Evolutionary conservation across 2,888 invertebrate species (phyloP).

Genomic region (Eilema depressum): DNA sequence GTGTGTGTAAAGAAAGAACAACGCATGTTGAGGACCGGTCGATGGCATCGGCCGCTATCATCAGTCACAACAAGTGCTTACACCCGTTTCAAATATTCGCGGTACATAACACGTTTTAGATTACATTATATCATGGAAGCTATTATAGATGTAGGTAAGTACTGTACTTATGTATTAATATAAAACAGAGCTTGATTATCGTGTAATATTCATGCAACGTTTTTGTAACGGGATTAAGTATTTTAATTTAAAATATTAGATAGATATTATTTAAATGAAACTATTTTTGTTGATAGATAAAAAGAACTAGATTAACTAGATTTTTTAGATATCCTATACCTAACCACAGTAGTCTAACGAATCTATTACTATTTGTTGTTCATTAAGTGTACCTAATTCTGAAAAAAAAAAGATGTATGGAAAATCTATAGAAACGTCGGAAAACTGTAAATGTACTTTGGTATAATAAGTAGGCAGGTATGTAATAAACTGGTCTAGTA

Average conservation of each 20-base stretch:
- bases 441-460: too few relatives aligned
- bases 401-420: too few relatives aligned
- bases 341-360: too few relatives aligned
- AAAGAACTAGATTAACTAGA: too few relatives aligned
- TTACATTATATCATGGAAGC: not conserved
- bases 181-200: not conserved
- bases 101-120: slow-evolving; percentile 21
- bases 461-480: too few relatives aligned
- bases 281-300: too few relatives aligned
- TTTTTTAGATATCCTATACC: too few relatives aligned
- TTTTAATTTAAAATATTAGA: not conserved
- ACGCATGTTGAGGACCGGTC: slow-evolving; percentile 65
- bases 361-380: too few relatives aligned
- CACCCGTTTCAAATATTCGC: slow-evolving; percentile 25
- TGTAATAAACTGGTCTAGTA: too few relatives aligned
- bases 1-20: slow-evolving; percentile 69
- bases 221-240: not conserved
- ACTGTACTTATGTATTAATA: not conserved
- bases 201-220: not conserved
- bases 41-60: slow-evolving; percentile 60
- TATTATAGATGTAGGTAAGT: not conserved
- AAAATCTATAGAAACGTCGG: too few relatives aligned
- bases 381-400: too few relatives aligned
- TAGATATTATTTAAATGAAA: too few relatives aligned
- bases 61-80: slow-evolving; percentile 44